phyloP scores from a whole-genome alignment of 2,888 invertebrate genomes.

The Ormyrus labotus region DNA sequence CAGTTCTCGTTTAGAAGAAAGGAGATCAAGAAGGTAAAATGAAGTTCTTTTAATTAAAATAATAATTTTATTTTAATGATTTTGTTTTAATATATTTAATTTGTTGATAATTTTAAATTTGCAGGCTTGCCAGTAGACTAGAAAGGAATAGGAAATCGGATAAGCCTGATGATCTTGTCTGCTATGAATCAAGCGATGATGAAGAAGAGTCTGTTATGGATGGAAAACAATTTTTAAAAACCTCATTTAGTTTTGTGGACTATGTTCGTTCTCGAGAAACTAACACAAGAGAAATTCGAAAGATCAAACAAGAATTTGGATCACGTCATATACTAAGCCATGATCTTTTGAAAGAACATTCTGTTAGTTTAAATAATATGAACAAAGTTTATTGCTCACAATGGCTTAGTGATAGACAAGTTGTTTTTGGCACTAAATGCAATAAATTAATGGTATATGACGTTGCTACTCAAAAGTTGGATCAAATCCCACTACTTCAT shows the following conservation, averaged over 20 bases:
- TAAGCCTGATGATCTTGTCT: slow-evolving; percentile 93
- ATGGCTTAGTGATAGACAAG: slow-evolving; percentile 96
- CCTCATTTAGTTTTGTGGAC: slow-evolving; percentile 91
- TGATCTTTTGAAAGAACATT: slow-evolving; percentile 91
- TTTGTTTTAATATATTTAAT: slow-evolving; percentile 8
- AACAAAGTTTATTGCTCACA: slow-evolving; percentile 97
- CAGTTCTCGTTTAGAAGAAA: slow-evolving; percentile 84
- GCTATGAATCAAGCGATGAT: slow-evolving; percentile 91
- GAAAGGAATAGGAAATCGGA: slow-evolving; percentile 89
- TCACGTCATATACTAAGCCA: slow-evolving; percentile 92
- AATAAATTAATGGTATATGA: slow-evolving; percentile 97
- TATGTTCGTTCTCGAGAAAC: slow-evolving; percentile 88
- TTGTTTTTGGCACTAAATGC: slow-evolving; percentile 97
- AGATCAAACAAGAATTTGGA: slow-evolving; percentile 87
- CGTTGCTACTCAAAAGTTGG: slow-evolving; percentile 89
- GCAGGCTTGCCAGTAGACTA: slow-evolving; percentile 75
- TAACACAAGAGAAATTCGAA: slow-evolving; percentile 83
- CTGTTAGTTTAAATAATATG: slow-evolving; percentile 89
- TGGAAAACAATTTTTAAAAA: slow-evolving; percentile 84
- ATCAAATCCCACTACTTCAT: slow-evolving; percentile 91
- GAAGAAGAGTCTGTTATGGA: slow-evolving; percentile 87
- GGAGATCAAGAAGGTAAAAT: slow-evolving; percentile 81
- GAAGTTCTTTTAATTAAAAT: slow-evolving; percentile 58
- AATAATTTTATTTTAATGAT: slow-evolving; percentile 21
- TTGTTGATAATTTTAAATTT: slow-evolving; percentile 17